phyloP scores from a whole-genome alignment of 2,113 vertebrate genomes.

The Agapornis roseicollis region DNA sequence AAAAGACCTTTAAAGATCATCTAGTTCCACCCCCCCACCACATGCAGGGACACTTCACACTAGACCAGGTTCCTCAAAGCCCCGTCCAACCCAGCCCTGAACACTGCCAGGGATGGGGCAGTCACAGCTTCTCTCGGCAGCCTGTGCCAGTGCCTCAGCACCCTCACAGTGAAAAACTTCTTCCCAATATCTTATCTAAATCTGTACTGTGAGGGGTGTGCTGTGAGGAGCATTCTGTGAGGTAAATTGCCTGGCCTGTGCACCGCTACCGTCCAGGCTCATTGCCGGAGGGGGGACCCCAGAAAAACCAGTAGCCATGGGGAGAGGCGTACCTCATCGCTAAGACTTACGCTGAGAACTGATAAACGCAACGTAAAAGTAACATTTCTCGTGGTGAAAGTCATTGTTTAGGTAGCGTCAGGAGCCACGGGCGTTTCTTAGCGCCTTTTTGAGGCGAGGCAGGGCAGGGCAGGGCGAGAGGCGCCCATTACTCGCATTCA shows the following conservation, averaged over 20 bases:
- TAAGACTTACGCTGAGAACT: fast-evolving
- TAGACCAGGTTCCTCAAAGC: not conserved
- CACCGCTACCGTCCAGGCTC: not conserved
- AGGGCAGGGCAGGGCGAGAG: not conserved
- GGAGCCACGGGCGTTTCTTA: too few species aligned
- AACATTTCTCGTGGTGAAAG: not conserved
- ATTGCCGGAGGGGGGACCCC: too few species aligned
- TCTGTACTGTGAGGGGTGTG: not conserved
- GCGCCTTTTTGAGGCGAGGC: not conserved
- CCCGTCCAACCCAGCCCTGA: not conserved
- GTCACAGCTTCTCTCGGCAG: not conserved
- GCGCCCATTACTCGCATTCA: too few species aligned
- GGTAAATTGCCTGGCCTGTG: fast-evolving
- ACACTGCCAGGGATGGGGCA: not conserved
- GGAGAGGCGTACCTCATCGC: too few species aligned
- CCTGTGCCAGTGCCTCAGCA: not conserved
- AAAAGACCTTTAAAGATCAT: not conserved
- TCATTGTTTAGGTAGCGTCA: not conserved
- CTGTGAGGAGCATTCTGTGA: not conserved
- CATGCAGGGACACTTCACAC: not conserved
- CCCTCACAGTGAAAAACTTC: not conserved
- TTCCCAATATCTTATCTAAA: not conserved
- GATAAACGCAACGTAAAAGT: not conserved
- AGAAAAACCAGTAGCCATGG: too few species aligned
- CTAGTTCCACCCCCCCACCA: not conserved